Evolutionary conservation across 2,888 invertebrate genomes (phyloP).

Genomic region (Odontocolon sp.): DNA sequence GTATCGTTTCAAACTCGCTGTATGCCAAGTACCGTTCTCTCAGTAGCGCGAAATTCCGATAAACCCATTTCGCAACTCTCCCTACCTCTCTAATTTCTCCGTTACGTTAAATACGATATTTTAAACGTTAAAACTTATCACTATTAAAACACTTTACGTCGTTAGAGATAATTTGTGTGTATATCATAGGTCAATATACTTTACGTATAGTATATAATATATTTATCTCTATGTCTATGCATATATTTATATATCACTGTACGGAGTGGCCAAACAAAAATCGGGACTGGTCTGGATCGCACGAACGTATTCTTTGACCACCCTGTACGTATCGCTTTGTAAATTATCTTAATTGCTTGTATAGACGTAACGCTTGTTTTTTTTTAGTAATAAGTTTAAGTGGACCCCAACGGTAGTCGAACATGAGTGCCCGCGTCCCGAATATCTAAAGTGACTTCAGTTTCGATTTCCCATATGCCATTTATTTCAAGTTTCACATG

Average conservation of each 20-base stretch:
- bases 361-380: constrained; percentile 63
- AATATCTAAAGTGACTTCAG: constrained; percentile 42
- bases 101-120: no score
- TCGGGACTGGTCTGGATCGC: constrained; percentile 55
- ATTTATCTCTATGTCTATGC: constrained; percentile 32
- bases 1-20: no score
- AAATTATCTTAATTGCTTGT: constrained; percentile 66
- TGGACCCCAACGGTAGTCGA: constrained; percentile 77
- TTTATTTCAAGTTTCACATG: background rate
- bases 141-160: constrained; percentile 60
- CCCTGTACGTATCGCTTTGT: constrained; percentile 67
- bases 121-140: constrained; percentile 51
- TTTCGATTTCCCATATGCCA: constrained; percentile 24
- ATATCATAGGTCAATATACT: constrained; percentile 56
- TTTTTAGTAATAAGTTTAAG: constrained; percentile 71
- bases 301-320: constrained; percentile 61
- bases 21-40: no score
- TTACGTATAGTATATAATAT: constrained; percentile 52
- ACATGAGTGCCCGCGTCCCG: constrained; percentile 68
- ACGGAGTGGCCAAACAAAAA: constrained; percentile 65
- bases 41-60: no score
- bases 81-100: no score
- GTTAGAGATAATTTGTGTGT: constrained; percentile 64
- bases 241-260: constrained; percentile 67
- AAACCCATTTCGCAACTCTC: no score